These are phyloP conservation scores for Sinocyclocheilus maitianheensis DNA, from an alignment of 2,113 vertebrate species.

Conservation along the genomic window DNA sequence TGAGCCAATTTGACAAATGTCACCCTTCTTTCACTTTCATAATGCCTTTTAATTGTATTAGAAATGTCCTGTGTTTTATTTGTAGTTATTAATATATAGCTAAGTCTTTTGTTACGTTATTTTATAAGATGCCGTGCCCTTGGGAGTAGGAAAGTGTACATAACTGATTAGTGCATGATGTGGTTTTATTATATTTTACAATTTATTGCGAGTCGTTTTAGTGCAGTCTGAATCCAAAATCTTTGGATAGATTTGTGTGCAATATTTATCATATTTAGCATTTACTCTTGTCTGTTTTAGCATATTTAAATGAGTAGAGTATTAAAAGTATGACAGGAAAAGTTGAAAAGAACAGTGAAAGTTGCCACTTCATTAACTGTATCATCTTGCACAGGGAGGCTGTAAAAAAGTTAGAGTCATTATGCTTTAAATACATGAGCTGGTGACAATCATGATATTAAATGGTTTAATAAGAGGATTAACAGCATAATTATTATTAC, in stretches of 20 bases:
- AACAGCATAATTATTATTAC: not conserved
- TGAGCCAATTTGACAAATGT: not conserved
- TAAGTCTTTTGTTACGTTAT: no score
- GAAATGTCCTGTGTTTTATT: not conserved
- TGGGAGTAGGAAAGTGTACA: not conserved
- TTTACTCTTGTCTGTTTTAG: not conserved
- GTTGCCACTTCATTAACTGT: not conserved
- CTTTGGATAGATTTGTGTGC: not conserved
- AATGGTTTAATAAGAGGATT: not conserved
- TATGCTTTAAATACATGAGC: conserved; percentile 28
- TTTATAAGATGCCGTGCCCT: not conserved
- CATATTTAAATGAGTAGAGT: not conserved
- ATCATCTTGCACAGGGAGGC: not conserved
- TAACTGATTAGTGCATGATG: not conserved
- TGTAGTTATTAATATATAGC: not conserved
- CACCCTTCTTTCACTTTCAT: not conserved
- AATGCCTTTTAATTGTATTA: not conserved
- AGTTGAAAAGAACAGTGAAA: not conserved
- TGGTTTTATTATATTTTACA: not conserved
- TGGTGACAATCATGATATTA: not conserved
- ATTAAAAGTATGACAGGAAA: not conserved
- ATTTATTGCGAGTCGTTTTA: not conserved
- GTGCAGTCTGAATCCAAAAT: not conserved
- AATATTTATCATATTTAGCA: not conserved
- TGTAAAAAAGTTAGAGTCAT: not conserved